Evolutionary conservation across 2,113 vertebrate genomes (phyloP).

Genomic region (Cyanoramphus novaezelandiae): DNA sequence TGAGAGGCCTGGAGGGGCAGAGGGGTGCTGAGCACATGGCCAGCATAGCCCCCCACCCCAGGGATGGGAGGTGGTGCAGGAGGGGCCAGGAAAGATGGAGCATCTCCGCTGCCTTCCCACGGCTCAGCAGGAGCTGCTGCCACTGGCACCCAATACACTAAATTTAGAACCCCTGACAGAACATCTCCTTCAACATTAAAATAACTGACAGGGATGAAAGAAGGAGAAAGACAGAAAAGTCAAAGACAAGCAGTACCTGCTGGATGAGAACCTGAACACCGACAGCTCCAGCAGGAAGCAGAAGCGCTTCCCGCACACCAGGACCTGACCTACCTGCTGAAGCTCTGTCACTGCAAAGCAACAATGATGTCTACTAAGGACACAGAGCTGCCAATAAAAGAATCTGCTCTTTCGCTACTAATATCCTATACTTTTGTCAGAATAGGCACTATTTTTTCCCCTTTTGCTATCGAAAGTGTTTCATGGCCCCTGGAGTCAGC

Average conservation of each 20-base stretch:
- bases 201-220: not conserved
- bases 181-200: not conserved
- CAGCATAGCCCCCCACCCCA: accelerated
- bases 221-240: accelerated
- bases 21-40: not conserved
- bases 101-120: not conserved
- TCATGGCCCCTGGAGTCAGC: accelerated
- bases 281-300: not conserved
- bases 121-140: not conserved
- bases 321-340: not conserved
- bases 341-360: not conserved
- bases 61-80: not conserved
- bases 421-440: accelerated
- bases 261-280: accelerated
- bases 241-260: not conserved
- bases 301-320: not conserved
- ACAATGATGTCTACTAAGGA: not conserved
- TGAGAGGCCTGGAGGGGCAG: accelerated
- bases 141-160: not conserved
- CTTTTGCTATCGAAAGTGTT: accelerated
- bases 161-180: not conserved
- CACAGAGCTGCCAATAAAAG: not conserved
- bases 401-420: not conserved
- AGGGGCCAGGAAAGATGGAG: not conserved
- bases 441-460: accelerated